Evolutionary conservation across 2,113 vertebrate genomes (phyloP), one percentile per base, ranked within the genome.

Genomic region (Cyrtonyx montezumae): DNA sequence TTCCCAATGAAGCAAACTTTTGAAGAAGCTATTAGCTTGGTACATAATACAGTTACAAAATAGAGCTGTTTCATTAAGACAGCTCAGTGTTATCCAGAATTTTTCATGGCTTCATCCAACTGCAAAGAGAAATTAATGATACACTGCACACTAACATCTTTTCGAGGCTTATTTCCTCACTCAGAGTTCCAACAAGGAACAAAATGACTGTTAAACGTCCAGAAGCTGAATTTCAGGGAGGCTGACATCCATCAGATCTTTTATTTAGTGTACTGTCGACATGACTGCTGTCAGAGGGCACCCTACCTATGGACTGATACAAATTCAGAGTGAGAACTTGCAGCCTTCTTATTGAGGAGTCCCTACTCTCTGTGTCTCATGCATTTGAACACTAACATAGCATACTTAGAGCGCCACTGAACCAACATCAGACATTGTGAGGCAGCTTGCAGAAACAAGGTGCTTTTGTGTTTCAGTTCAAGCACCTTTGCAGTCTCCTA

Each of bases 1-100:
- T 94, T 88, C 63, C 19, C 37, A 23, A 84, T 15, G 59, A 83
- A 81, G 59, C 63, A 91, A 90, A 93, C 66, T 18, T 92, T 69
- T 94, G 65, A 93, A 87, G 22, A 10, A 49, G 53, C 22, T 73
- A 51, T 56, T 87, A 56, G 16, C 17, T 79, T 84, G 20, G 21
- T 62, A 81, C 56, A 58, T 80, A 85, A 40, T 16, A 22, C 6
- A 28, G 4, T n/a, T 80, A 45, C 0, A 3, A 4, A 93, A 79
- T 18, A 40, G 19, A 14, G 19, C 20, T 37, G 7, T 84, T 91
- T 92, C 25, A 56, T 77, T 74, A 79, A 58, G 65, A 34, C 21
- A 66, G n/a, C 4, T 79, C 36, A 48, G 13, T 85, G 94, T 83
- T 79, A 82, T 46, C 63, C 58, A 8, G 40, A 43, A 67, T 86